Conservation (phyloP, 1,140 invertebrate genomes). For the Triops cancriformis region DNA sequence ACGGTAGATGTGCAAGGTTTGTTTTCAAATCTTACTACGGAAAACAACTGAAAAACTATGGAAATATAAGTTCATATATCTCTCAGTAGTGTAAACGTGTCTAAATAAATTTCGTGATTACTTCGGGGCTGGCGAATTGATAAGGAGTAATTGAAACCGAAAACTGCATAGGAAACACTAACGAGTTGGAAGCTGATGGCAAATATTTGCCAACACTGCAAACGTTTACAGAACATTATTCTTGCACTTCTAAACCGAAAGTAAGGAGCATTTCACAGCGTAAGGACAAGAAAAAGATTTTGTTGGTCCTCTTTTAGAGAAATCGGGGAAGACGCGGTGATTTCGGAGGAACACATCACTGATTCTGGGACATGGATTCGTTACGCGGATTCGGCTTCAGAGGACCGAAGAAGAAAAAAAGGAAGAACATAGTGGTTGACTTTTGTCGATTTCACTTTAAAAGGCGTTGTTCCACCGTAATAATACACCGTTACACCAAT, state of each 20-base stretch:
- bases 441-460: constrained; percentile 3
- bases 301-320: background rate
- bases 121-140: background rate
- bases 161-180: background rate
- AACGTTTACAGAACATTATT: background rate
- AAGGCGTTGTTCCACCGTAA: constrained; percentile 2
- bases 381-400: background rate
- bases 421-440: background rate
- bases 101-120: background rate
- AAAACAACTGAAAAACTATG: constrained; percentile 62
- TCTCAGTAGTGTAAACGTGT: background rate
- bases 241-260: background rate
- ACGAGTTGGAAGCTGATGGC: background rate
- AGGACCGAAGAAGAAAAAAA: background rate
- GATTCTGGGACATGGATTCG: constrained; percentile 3
- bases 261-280: background rate
- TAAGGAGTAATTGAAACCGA: background rate
- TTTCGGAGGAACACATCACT: background rate
- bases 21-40: constrained; percentile 61
- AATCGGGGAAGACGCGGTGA: background rate
- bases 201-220: background rate
- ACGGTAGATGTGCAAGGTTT: constrained; percentile 54
- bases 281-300: background rate
- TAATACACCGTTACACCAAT: background rate
- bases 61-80: background rate